Conservation (phyloP, 2,113 vertebrate genomes). For the Aptenodytes patagonicus region DNA sequence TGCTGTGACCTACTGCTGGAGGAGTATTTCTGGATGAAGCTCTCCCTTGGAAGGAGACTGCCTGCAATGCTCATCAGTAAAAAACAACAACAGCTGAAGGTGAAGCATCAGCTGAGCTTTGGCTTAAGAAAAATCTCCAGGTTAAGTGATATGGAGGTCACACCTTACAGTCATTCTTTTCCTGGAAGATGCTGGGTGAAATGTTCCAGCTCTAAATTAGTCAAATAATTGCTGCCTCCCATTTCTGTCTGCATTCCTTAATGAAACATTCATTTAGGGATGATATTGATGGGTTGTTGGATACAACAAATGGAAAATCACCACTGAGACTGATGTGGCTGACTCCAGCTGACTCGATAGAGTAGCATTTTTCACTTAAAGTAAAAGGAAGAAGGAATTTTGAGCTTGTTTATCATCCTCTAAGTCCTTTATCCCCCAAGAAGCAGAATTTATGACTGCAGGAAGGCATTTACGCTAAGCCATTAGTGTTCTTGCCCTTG, state of each 20-base stretch:
- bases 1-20: neutral
- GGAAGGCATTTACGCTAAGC: neutral
- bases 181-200: neutral
- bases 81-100: neutral
- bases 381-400: neutral
- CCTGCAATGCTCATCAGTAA: neutral
- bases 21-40: neutral
- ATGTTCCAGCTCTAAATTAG: neutral
- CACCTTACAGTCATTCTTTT: neutral
- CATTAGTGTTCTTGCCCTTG: neutral
- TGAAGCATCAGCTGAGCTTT: neutral
- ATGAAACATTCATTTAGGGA: conserved; percentile 22
- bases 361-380: neutral
- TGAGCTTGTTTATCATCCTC: neutral
- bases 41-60: neutral
- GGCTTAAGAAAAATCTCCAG: neutral
- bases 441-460: neutral
- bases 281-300: neutral
- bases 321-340: neutral
- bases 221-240: neutral
- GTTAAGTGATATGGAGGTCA: neutral
- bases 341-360: neutral
- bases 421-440: neutral
- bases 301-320: conserved; percentile 1
- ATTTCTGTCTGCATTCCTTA: neutral